phyloP scores from a whole-genome alignment of 2,797 vertebrate species.

The Paramormyrops hopkinsi region DNA sequence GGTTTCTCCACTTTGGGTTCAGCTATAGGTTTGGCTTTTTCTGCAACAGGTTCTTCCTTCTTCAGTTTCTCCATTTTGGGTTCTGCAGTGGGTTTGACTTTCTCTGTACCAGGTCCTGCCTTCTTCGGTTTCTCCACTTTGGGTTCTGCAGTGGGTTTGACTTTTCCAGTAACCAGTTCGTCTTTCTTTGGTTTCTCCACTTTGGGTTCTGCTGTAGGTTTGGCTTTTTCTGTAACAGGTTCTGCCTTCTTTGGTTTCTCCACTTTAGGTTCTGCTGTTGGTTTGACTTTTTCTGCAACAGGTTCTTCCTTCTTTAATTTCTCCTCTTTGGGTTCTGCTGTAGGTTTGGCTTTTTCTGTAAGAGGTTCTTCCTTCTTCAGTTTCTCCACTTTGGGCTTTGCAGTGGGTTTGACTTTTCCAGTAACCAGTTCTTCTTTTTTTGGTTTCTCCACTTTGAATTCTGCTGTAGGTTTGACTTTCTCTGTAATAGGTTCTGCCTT shows the following conservation, averaged over 20 bases:
- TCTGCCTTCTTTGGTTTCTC: background rate
- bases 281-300: background rate
- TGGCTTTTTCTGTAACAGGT: background rate
- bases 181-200: background rate
- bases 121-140: background rate
- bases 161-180: background rate
- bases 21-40: background rate
- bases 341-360: background rate
- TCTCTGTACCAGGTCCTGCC: accelerated
- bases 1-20: background rate
- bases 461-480: background rate
- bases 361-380: background rate
- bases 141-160: background rate
- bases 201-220: background rate
- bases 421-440: background rate
- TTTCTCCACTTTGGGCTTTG: background rate
- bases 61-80: background rate
- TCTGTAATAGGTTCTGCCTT: too few relatives aligned
- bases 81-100: background rate
- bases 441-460: background rate
- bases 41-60: background rate
- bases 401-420: background rate
- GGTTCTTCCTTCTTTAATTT: background rate
- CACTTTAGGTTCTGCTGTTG: background rate
- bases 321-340: background rate